phyloP scores from a whole-genome alignment of 1,140 invertebrate genomes.

The Apis florea region DNA sequence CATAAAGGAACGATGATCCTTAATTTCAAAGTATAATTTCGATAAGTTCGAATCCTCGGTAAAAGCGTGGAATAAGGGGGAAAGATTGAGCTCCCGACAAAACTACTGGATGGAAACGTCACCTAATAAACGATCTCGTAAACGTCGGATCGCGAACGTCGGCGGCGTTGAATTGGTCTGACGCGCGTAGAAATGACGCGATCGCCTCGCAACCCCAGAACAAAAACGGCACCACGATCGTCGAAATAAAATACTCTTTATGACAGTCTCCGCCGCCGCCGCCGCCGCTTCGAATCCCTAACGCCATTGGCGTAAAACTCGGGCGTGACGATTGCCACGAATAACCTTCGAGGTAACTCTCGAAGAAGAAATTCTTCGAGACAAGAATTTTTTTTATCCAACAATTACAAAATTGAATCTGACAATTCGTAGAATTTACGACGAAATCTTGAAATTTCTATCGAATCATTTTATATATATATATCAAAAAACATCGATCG shows the following conservation, averaged over 20 bases:
- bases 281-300: constrained; percentile 20
- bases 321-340: constrained; percentile 34
- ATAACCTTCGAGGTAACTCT: not conserved
- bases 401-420: not conserved
- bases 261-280: constrained; percentile 28
- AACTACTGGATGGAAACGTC: constrained; percentile 54
- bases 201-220: constrained; percentile 51
- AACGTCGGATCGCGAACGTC: constrained; percentile 68
- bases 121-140: constrained; percentile 69
- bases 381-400: too few species aligned
- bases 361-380: not conserved
- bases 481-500: too few species aligned
- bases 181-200: constrained; percentile 55
- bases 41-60: constrained; percentile 8
- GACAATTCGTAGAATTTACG: too few species aligned
- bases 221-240: constrained; percentile 54
- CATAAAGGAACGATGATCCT: not conserved
- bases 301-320: constrained; percentile 40
- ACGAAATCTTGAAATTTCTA: too few species aligned
- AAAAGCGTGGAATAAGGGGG: constrained; percentile 2
- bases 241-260: constrained; percentile 54
- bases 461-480: too few species aligned
- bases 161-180: constrained; percentile 66
- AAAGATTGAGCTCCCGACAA: constrained; percentile 41
- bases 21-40: not conserved